Percentiles rank a stretch among this genome's conserved stretches.
These are phyloP conservation scores for Zaprionus capensis DNA, from an alignment of 1,140 invertebrate species.

Conservation along the genomic window DNA sequence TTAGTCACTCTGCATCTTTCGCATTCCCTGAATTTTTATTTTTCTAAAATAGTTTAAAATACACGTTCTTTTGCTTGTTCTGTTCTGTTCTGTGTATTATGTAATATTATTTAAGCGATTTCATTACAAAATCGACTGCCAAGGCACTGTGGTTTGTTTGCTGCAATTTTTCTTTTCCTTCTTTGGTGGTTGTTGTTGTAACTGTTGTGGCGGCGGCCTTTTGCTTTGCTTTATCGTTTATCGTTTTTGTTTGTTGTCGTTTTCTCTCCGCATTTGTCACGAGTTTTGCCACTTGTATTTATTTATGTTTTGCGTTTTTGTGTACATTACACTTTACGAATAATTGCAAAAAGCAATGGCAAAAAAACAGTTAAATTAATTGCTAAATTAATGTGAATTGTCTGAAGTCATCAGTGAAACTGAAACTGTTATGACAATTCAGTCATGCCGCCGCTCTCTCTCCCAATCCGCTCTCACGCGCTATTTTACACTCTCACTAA, in stretches of 20 bases:
- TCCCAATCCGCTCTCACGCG: conserved; percentile 6
- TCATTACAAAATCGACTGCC: conserved; percentile 54
- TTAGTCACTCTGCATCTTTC: conserved; percentile 45
- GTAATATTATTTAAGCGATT: conserved; percentile 64
- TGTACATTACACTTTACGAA: conserved; percentile 36
- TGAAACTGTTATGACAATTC: conserved; percentile 50
- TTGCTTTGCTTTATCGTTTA: conserved; percentile 9
- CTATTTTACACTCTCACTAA: conserved; percentile 19
- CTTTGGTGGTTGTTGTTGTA: conserved; percentile 18
- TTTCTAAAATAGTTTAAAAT: conserved; percentile 38
- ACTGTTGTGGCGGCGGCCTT: not conserved
- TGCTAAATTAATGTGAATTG: conserved; percentile 74
- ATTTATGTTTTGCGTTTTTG: conserved; percentile 17
- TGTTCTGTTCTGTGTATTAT: conserved; percentile 52
- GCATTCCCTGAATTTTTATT: conserved; percentile 32
- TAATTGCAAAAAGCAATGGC: conserved; percentile 21
- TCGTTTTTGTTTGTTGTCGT: conserved; percentile 16
- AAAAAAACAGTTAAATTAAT: conserved; percentile 67
- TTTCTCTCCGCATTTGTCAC: conserved; percentile 42
- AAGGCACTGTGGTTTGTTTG: conserved; percentile 61
- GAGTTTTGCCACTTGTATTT: conserved; percentile 29
- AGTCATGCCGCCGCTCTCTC: conserved; percentile 18
- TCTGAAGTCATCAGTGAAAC: conserved; percentile 69
- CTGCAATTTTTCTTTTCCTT: conserved; percentile 22
- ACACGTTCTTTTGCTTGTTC: conserved; percentile 15